Conservation (phyloP, 2,888 invertebrate species). For the Esperia sulphurella region DNA sequence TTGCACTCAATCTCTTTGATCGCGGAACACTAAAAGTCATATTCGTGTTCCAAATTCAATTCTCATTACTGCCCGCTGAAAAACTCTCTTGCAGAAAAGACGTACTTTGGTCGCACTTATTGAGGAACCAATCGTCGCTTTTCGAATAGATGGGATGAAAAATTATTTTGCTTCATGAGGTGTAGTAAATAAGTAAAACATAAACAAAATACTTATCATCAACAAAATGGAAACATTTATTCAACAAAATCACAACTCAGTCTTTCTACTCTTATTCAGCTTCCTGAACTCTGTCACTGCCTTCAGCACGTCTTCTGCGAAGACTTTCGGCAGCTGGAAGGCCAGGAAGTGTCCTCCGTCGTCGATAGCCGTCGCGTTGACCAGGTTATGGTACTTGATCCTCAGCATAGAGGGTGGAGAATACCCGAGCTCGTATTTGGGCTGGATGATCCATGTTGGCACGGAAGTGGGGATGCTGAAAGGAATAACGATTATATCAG, state of each 20-base stretch:
- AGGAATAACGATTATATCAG: no score
- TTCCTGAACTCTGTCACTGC: conserved; percentile 27
- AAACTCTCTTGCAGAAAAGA: no score
- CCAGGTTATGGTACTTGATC: conserved; percentile 79
- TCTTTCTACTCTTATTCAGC: not conserved
- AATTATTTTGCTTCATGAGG: no score
- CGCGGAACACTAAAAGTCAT: no score
- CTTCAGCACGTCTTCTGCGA: conserved; percentile 81
- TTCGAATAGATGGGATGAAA: no score
- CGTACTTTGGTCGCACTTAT: no score
- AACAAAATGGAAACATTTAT: not conserved
- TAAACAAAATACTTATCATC: no score
- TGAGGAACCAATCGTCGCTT: no score
- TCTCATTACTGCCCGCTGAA: no score
- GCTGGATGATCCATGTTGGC: conserved; percentile 83
- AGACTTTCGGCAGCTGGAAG: conserved; percentile 82
- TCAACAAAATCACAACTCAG: not conserved
- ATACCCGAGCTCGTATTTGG: conserved; percentile 82
- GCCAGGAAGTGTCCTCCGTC: conserved; percentile 91
- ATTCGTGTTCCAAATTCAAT: no score
- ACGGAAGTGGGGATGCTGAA: conserved; percentile 79
- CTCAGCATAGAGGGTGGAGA: conserved; percentile 75
- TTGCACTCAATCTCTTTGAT: no score
- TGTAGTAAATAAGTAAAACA: no score
- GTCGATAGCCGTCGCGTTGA: conserved; percentile 79